Evolutionary conservation across 2,113 vertebrate genomes (phyloP).

Genomic region (Anhinga anhinga): DNA sequence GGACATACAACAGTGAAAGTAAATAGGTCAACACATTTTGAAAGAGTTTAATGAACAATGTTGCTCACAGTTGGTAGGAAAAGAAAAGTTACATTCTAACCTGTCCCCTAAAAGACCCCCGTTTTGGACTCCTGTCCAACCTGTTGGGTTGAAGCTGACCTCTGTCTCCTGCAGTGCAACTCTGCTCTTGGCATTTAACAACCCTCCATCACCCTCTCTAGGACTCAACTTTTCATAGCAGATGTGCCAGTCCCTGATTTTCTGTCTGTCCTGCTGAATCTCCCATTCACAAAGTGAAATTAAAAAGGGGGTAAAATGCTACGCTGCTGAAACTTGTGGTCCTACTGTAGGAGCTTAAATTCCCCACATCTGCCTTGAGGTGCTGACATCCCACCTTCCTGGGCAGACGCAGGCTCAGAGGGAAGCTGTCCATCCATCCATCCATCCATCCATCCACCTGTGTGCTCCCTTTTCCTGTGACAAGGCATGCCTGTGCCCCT

Average conservation of each 20-base stretch:
- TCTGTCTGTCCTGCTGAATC: background rate
- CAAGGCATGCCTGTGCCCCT: fast-evolving
- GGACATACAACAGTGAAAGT: background rate
- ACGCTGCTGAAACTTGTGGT: background rate
- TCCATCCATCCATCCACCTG: background rate
- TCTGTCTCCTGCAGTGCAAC: background rate
- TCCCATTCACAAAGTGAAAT: background rate
- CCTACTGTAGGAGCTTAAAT: background rate
- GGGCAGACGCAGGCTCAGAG: background rate
- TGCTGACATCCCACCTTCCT: background rate
- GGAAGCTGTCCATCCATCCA: background rate
- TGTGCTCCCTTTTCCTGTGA: background rate
- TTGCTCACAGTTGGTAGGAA: background rate
- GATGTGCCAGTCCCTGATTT: background rate
- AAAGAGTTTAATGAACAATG: background rate
- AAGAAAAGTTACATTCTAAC: background rate
- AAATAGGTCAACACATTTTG: background rate
- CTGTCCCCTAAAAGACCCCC: background rate
- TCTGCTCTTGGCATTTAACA: background rate
- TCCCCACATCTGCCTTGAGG: background rate
- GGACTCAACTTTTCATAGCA: background rate
- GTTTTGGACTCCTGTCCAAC: background rate
- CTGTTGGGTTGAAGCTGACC: background rate
- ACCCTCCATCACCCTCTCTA: background rate
- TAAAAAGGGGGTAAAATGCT: background rate